Evolutionary conservation across 2,113 vertebrate genomes (phyloP).

Genomic region (Paramisgurnus dabryanus): DNA sequence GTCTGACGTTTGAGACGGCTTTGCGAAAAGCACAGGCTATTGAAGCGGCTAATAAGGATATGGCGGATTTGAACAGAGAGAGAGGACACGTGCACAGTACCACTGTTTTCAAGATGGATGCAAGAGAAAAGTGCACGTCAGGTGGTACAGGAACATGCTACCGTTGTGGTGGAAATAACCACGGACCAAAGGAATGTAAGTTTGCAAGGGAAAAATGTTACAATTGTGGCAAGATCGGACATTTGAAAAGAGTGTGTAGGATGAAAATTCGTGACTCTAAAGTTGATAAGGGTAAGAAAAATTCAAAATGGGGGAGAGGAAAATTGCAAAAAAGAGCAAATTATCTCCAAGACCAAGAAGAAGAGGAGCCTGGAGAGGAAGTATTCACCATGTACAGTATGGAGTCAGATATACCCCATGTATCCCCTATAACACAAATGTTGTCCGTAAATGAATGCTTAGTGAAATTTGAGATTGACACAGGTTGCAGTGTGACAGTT

Average conservation of each 20-base stretch:
- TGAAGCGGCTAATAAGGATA: conserved; percentile 20
- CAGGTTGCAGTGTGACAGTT: neutral
- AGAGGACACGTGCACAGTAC: neutral
- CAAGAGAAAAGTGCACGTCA: neutral
- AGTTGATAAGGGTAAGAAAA: neutral
- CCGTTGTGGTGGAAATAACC: neutral
- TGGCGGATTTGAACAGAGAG: conserved; percentile 14
- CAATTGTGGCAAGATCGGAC: neutral
- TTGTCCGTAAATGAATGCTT: neutral
- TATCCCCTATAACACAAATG: neutral
- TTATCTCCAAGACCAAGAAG: neutral
- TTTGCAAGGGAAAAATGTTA: neutral
- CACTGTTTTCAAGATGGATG: neutral
- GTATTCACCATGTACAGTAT: neutral
- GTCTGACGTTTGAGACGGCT: conserved; percentile 31
- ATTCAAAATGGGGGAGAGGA: neutral
- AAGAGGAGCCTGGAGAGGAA: neutral
- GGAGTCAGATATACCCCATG: neutral
- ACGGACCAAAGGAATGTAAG: neutral
- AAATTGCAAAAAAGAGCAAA: neutral
- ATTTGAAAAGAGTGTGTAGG: neutral
- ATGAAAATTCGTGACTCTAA: neutral
- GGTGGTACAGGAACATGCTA: neutral
- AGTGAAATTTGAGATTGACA: conserved; percentile 3
- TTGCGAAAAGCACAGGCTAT: conserved; percentile 22